Conservation (phyloP, 2,797 vertebrate genomes). For the Yasuhikotakia modesta region DNA sequence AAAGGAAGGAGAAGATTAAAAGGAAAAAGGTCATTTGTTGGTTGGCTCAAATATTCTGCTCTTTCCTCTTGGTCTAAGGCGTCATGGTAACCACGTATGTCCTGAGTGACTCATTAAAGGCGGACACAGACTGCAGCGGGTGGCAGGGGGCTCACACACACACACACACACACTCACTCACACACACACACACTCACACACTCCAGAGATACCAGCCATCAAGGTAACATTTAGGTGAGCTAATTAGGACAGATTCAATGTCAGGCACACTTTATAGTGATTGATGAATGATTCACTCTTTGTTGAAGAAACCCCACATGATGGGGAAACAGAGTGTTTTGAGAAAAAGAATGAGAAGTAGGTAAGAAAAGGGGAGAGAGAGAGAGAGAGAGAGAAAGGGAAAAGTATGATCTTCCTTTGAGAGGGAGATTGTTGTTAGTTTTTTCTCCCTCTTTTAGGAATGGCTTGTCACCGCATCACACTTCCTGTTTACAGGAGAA, state of each 20-base stretch:
- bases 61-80: slow-evolving; percentile 30
- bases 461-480: not conserved
- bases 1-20: not conserved
- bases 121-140: slow-evolving; percentile 39
- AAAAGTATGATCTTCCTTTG: slow-evolving; percentile 59
- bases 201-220: slow-evolving; percentile 66
- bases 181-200: too few species aligned
- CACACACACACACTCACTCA: slow-evolving; percentile 56
- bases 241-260: slow-evolving; percentile 78
- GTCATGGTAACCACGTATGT: slow-evolving; percentile 52
- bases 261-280: slow-evolving; percentile 78
- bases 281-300: slow-evolving; percentile 85
- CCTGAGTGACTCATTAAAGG: slow-evolving; percentile 66
- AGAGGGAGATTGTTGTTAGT: slow-evolving; percentile 58
- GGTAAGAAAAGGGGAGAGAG: slow-evolving; percentile 53
- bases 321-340: slow-evolving; percentile 57
- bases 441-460: slow-evolving; percentile 40
- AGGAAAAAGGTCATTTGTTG: slow-evolving; percentile 46
- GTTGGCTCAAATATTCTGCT: slow-evolving; percentile 17
- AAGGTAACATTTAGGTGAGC: slow-evolving; percentile 78
- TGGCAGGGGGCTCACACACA: slow-evolving; percentile 52
- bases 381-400: slow-evolving; percentile 19
- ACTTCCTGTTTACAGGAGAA: not conserved
- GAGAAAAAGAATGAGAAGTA: slow-evolving; percentile 48
- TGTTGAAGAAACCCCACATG: slow-evolving; percentile 66